Evolutionary conservation across 2,888 invertebrate species (phyloP).

Genomic region (Clistopyga incitator): DNA sequence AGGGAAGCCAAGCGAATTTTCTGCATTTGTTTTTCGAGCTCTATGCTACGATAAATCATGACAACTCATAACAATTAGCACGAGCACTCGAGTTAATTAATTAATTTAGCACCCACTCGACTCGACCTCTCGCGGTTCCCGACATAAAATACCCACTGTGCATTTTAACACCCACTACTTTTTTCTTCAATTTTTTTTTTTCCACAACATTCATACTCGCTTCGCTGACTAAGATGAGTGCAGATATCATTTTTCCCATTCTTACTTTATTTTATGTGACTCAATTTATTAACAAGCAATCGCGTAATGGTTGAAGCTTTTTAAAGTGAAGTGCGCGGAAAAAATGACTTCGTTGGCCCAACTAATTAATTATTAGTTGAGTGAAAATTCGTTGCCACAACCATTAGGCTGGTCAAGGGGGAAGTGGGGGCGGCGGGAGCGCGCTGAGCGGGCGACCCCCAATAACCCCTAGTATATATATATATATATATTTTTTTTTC

Average conservation of each 20-base stretch:
- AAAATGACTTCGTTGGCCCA: too few relatives aligned
- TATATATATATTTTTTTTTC: too few relatives aligned
- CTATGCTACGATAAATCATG: slow-evolving; percentile 32
- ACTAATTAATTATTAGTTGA: too few relatives aligned
- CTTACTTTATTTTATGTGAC: background rate
- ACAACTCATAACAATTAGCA: slow-evolving; percentile 54
- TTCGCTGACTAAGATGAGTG: background rate
- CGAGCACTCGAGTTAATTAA: slow-evolving; percentile 52
- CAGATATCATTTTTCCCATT: background rate
- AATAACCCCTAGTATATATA: too few relatives aligned
- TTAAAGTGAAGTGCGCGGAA: background rate
- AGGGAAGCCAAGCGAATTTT: background rate
- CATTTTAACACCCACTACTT: background rate
- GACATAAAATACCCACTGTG: slow-evolving; percentile 3
- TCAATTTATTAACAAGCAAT: background rate
- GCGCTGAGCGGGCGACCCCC: too few relatives aligned
- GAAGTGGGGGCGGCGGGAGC: too few relatives aligned
- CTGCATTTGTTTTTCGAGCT: background rate
- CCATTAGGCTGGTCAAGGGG: too few relatives aligned
- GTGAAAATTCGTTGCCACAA: too few relatives aligned
- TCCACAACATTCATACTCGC: background rate
- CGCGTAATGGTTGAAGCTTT: background rate
- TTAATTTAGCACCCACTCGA: slow-evolving; percentile 49
- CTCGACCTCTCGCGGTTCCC: background rate
- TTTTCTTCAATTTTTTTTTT: background rate